Evolutionary conservation across 2,113 vertebrate genomes (phyloP), one percentile per base, ranked within the genome.

Genomic region (Athene noctua): DNA sequence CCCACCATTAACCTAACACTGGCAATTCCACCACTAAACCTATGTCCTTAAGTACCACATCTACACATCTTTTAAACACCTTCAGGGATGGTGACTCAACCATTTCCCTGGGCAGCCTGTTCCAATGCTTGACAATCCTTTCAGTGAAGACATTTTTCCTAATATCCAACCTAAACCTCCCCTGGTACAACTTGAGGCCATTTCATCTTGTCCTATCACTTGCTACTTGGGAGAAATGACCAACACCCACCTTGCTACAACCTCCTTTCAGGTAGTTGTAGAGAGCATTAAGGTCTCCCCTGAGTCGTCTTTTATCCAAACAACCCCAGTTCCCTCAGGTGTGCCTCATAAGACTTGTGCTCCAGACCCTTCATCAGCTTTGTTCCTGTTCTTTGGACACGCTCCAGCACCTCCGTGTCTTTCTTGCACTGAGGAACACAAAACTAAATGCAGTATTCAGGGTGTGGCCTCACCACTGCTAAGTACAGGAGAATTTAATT

Each of bases 201-300:
- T 72, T 67, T 78, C 17, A 11, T 83, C 38, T 83, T 4, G 5
- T 62, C 32, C n/a, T 77, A 2, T 62, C 11, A 2, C 20, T 29
- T 57, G 40, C 51, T 51, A 22, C 49, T 47, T 47, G 46, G 22
- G 61, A 92, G 6, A 63, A 87, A 38, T 79, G 30, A 49, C 38
- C 1, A 3, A 11, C 8, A 3, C 38, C 32, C 22, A 30, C 27
- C 19, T 54, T 7, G 0, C 55, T n/a, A 47, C 73, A 68, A 0
- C 29, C 13, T 75, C 22, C 9, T 65, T 36, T 42, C 38, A 49
- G 9, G 16, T 10, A 34, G 17, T 10, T 65, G 32, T 13, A 58
- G 55, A 23, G 47, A 63, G 10, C 1, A 0, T 4, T 29, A 34
- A 49, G 5, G 10, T 80, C 40, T 32, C 25, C 38, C 20, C 49